Evolutionary conservation across 2,113 vertebrate species (phyloP), one percentile per base, ranked within the genome.

Genomic region (Benitochromis conjunctus): DNA sequence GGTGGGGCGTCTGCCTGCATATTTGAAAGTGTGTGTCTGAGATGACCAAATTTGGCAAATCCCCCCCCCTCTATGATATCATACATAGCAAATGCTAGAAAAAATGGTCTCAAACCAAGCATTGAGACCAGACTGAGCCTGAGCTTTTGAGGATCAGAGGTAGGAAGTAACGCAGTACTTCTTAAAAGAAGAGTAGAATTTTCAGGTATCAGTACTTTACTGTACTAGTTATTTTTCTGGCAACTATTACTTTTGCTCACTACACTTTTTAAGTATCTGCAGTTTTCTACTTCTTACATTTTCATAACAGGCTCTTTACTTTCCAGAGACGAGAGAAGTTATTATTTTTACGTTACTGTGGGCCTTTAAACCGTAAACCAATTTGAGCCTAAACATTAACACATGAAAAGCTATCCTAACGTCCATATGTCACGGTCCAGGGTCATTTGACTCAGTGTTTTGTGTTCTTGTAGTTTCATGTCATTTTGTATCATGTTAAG

Each of bases 31-130:
- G 34, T 62, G 29, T 34, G 3, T 11, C 34, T 66, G 18, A 38
- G 4, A 64, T 8, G 34, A 66, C 60, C 34, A n/a, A n/a, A 38
- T 64, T 0, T 64, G 31, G 18, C 18, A 64, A 36, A n/a, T 64
- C 18, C 1, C 0, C 19, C 19, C 34, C n/a, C n/a, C n/a, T 0
- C 2, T 66, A 0, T 66, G n/a, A 66, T 19, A 13, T 21, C 34
- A 38, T 41, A 41, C 62, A 69, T n/a, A 69, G 36, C 62, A 21
- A 69, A 43, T n/a, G 36, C 4, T 24, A 69, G 11, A 43, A 66
- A 66, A 64, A 66, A 66, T 34, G 7, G 19, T 66, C 34, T 66
- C 0, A 66, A 66, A 43, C 10, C 41, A 43, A 38, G 19, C 3
- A 7, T 64, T 64, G n/a, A 7, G 18, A 36, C 10, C 36, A 64